These are phyloP conservation scores for Lagorchestes hirsutus DNA, from an alignment of 2,797 vertebrate species.

Conservation along the genomic window DNA sequence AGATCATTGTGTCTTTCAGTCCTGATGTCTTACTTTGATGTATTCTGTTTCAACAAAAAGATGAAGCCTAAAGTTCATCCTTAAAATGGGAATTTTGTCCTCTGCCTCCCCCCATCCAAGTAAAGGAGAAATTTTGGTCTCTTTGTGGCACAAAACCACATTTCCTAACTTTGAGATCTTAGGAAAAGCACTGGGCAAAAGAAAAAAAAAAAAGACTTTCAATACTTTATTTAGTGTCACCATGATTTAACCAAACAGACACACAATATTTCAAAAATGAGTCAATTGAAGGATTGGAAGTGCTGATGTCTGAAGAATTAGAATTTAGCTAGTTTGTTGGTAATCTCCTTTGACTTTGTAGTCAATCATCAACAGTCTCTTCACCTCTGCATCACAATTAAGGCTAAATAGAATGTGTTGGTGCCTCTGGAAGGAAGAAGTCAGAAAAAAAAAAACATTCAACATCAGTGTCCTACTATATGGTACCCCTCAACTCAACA, in stretches of 20 bases:
- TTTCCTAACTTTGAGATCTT: conserved; percentile 76
- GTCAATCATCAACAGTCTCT: conserved; percentile 6
- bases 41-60: conserved; percentile 77
- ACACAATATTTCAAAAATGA: background rate
- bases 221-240: conserved; percentile 63
- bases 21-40: conserved; percentile 79
- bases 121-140: conserved; percentile 73
- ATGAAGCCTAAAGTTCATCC: conserved; percentile 80
- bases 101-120: conserved; percentile 64
- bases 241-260: conserved; percentile 35
- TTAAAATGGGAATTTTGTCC: conserved; percentile 64
- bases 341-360: conserved; percentile 63
- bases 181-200: conserved; percentile 72
- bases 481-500: background rate
- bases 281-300: conserved; percentile 6
- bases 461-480: background rate
- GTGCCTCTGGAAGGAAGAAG: background rate
- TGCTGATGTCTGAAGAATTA: conserved; percentile 18
- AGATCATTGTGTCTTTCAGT: conserved; percentile 68
- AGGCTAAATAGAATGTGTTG: background rate
- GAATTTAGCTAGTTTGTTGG: conserved; percentile 10
- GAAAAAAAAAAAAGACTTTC: conserved; percentile 60
- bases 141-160: conserved; percentile 75
- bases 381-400: conserved; percentile 11
- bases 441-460: background rate